phyloP scores from a whole-genome alignment of 2,888 invertebrate genomes.

The Tinea trinotella region DNA sequence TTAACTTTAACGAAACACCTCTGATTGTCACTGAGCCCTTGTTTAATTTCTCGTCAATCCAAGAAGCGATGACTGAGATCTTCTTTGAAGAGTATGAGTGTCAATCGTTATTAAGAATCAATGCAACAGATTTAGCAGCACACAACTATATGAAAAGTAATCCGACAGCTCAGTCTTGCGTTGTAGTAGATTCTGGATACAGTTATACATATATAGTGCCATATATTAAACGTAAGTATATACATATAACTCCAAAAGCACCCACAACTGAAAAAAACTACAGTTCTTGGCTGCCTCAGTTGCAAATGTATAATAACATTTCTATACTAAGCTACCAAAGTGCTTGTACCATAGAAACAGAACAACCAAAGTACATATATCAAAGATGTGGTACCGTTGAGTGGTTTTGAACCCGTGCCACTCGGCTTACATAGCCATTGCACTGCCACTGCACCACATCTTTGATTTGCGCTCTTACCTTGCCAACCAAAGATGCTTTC shows the following conservation, averaged over 20 bases:
- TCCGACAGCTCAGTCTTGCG: conserved; percentile 75
- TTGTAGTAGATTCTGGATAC: conserved; percentile 95
- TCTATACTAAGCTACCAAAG: too few relatives aligned
- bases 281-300: too few relatives aligned
- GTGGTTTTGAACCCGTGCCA: too few relatives aligned
- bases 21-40: conserved; percentile 94
- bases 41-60: conserved; percentile 92
- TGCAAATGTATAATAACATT: too few relatives aligned
- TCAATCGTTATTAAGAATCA: conserved; percentile 83
- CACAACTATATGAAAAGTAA: conserved; percentile 74
- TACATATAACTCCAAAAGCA: conserved; percentile 59
- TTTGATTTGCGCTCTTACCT: too few relatives aligned
- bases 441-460: too few relatives aligned
- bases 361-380: too few relatives aligned
- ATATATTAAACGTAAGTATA: conserved; percentile 87
- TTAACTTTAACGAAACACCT: conserved; percentile 82
- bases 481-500: too few relatives aligned
- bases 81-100: conserved; percentile 98
- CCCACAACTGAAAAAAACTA: too few relatives aligned
- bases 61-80: conserved; percentile 95
- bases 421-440: too few relatives aligned
- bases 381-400: too few relatives aligned
- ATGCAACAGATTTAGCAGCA: conserved; percentile 85
- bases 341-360: too few relatives aligned
- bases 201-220: conserved; percentile 97